A percentile compares a stretch with the other conserved stretches of the same genome.
phyloP scores from a whole-genome alignment of 30 jellyfish, hydroid and myxozoan species.

The Thelohanellus kitauei region DNA sequence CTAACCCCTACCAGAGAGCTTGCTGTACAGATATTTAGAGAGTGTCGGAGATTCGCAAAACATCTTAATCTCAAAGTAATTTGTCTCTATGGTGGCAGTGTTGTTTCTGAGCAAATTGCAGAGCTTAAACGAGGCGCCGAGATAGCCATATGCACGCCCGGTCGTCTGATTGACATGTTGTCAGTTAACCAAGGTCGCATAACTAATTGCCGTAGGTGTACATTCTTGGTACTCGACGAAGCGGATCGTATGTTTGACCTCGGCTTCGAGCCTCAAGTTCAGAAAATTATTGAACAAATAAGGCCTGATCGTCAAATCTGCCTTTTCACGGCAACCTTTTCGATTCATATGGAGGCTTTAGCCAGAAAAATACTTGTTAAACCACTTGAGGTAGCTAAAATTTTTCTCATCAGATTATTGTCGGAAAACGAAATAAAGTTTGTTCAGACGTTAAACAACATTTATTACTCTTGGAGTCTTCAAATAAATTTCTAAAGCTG shows the following conservation, averaged over 20 bases:
- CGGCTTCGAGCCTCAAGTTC: constrained; percentile 87
- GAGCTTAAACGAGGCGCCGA: constrained; percentile 87
- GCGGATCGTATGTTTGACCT: constrained; percentile 99
- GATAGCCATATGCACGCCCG: constrained; percentile 85
- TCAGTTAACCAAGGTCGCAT: constrained; percentile 80
- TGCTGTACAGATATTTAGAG: constrained; percentile 62
- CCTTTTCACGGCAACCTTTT: constrained; percentile 87
- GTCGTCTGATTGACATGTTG: constrained; percentile 92
- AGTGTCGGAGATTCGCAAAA: constrained; percentile 35
- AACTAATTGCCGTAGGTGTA: constrained; percentile 76
- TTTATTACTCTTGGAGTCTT: constrained; percentile 11
- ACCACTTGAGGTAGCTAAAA: constrained; percentile 20
- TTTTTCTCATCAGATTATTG: constrained; percentile 12
- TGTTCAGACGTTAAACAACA: constrained; percentile 69
- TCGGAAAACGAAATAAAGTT: constrained; percentile 82
- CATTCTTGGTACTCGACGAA: constrained; percentile 70
- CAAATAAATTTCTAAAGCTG: constrained; percentile 29
- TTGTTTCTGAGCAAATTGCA: constrained; percentile 9
- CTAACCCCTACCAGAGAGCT: constrained; percentile 94
- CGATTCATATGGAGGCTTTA: constrained; percentile 68
- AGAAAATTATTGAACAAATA: constrained; percentile 33
- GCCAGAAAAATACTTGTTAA: constrained; percentile 44
- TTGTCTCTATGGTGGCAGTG: constrained; percentile 85
- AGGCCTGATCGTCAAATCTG: constrained; percentile 86
- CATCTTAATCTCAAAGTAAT: constrained; percentile 32